Base-by-base conservation (phyloP, 2,888 invertebrate genomes). In the Eledona agricola region DNA sequence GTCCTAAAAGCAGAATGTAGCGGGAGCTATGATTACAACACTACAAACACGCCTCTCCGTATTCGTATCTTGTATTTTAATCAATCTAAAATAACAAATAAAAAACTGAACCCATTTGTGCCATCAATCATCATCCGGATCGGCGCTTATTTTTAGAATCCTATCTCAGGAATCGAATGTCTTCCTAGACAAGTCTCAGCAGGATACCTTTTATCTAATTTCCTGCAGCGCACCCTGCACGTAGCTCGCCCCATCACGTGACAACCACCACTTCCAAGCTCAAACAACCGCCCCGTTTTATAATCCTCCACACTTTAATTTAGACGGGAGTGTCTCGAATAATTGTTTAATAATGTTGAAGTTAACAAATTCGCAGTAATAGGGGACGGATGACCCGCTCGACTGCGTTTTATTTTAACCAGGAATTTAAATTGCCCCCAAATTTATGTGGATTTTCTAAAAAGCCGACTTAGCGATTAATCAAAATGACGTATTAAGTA, bases 121-220 rank as follows among this genome's bases (percentile, higher is more conserved):
- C 22, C 43, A 20, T 43, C 43, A 4, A 43, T 43, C 43, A 43
- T 43, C 34, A 16, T 10, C 4, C 22, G 9, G 17, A 19, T 17
- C 25, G 5, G 4, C 6, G 6, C 4, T 11, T 45, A 45, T 45
- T 34, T 45, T 32, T 45, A 45, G 45, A 23, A 20, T 34, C 25
- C 34, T 45, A 25, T 45, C 32, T 34, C 9, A 11, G 31, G 11
- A 31, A 29, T 42, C 31, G 31, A 29, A 29, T 42, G 42, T 42
- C 42, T 22, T 31, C 45, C 32, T 45, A 16, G 32, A 23, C 31
- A 38, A 28, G 31, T 43, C 23, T 37, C 49, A 16, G 19, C 49
- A 40, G 56, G 56, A 57, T 54, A 45, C 49, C 54, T 59, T 59
- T 59, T 52, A 56, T 55, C 55, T 42, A 59, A 59, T 59, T 59